Conservation (phyloP, 1,140 invertebrate species). For the Drosophila fuyamai region DNA sequence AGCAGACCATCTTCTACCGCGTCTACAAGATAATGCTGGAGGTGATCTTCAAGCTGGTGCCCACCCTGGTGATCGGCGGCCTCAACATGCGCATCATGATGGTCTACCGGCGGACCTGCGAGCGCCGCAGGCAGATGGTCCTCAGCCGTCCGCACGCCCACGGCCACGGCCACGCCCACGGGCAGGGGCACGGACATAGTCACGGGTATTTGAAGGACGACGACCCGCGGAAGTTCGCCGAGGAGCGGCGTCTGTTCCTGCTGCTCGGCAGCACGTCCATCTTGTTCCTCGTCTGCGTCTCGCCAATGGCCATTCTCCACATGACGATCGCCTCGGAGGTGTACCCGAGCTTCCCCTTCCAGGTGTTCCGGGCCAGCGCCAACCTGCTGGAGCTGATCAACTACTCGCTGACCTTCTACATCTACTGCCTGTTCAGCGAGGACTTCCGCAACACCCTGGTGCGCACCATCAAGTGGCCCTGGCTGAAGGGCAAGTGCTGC, state of each 20-base stretch:
- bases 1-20: slow-evolving; percentile 86
- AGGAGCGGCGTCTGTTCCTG: slow-evolving; percentile 89
- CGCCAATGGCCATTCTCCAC: slow-evolving; percentile 91
- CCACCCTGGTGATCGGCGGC: slow-evolving; percentile 88
- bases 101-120: slow-evolving; percentile 88
- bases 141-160: slow-evolving; percentile 83
- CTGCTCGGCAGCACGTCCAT: slow-evolving; percentile 90
- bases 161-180: slow-evolving; percentile 28
- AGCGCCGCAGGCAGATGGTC: slow-evolving; percentile 88
- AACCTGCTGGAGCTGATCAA: slow-evolving; percentile 91
- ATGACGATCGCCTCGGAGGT: slow-evolving; percentile 88
- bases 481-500: slow-evolving; percentile 76
- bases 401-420: slow-evolving; percentile 92
- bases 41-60: slow-evolving; percentile 88
- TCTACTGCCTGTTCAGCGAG: slow-evolving; percentile 91
- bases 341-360: slow-evolving; percentile 88
- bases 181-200: slow-evolving; percentile 33
- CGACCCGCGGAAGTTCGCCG: slow-evolving; percentile 89
- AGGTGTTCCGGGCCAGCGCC: slow-evolving; percentile 90
- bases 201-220: slow-evolving; percentile 85
- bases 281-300: slow-evolving; percentile 90
- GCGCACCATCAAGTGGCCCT: slow-evolving; percentile 88
- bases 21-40: slow-evolving; percentile 89
- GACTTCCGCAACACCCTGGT: slow-evolving; percentile 90
- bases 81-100: slow-evolving; percentile 90